Base-by-base conservation (phyloP, 2,888 invertebrate species). In the Lamellibrachia satsuma region DNA sequence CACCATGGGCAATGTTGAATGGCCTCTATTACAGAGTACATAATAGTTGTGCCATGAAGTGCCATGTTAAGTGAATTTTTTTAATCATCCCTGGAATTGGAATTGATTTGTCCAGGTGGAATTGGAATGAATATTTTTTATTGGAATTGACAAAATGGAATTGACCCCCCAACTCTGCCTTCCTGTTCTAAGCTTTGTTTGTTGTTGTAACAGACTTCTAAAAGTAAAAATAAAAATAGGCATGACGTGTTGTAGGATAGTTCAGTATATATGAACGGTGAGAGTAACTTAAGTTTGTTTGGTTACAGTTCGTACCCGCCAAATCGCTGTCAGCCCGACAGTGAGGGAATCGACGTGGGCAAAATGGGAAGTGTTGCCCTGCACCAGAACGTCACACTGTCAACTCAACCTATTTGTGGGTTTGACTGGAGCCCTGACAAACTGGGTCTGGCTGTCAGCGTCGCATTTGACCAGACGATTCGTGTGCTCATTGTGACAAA, bases 381-480 rank as follows among this genome's bases (percentile, higher is more conserved):
- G 92, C 96, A 99, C 8, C 98, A 99, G 96, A 98, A 98, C 93
- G 97, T 97, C 95, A 97, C 98, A 0, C 95, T 99, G 92, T 98
- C 98, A 39, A 97, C 98, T 7, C 99, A 99, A 96, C 99, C 99
- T 0, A 97, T 99, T 94, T 98, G 98, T 95, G 97, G 98, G 11
- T 98, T 98, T 94, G 98, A 99, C 95, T 99, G 99, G 99, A 98
- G 98, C 96, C 97, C 98, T 0, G 99, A 99, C 96, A 99, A 99
- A 96, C 97, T 97, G 91, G 99, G 99, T 0, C 97, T 99, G 3
- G 98, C 98, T 7, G 98, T 99, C 1, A 98, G 98, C 95, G 98
- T 98, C 1, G 97, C 99, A 0, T 99, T 99, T 96, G 99, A 99
- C 97, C 99, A 99, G 97, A 98, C 98, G 93, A 97, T 99, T 7